Conservation (phyloP, 2,113 vertebrate species). For the Petrocephalus zakoni region DNA sequence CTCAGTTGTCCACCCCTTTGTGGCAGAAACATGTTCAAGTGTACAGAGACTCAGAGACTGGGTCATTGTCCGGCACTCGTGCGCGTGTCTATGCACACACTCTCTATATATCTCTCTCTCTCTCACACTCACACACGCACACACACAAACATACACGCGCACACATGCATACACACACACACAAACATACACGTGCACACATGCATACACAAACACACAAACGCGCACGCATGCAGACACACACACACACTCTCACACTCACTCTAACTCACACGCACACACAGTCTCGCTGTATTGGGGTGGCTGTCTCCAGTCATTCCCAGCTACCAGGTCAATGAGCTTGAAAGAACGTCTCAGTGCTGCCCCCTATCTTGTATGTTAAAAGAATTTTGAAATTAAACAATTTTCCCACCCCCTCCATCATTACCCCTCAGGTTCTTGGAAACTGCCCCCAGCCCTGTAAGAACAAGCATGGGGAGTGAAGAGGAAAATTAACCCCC, state of each 20-base stretch:
- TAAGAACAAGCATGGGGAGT: conserved; percentile 63
- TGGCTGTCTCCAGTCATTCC: conserved; percentile 50
- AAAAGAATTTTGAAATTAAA: conserved; percentile 37
- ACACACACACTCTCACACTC: conserved; percentile 36
- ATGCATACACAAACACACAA: background rate
- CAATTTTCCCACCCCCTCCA: conserved; percentile 42
- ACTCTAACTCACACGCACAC: conserved; percentile 28
- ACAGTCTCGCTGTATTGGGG: conserved; percentile 46
- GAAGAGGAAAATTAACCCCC: conserved; percentile 48
- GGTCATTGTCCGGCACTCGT: conserved; percentile 48
- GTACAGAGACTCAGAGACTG: conserved; percentile 52
- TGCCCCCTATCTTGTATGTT: conserved; percentile 10
- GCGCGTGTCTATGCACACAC: no score
- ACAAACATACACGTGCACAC: conserved; percentile 27
- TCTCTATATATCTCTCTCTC: no score
- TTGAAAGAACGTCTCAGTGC: conserved; percentile 40
- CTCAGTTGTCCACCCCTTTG: conserved; percentile 57
- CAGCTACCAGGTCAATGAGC: conserved; percentile 53
- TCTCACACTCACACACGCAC: no score
- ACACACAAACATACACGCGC: conserved; percentile 11
- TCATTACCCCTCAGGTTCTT: background rate
- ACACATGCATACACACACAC: conserved; percentile 34
- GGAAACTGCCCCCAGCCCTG: background rate
- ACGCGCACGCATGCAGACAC: conserved; percentile 15
- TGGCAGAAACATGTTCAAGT: conserved; percentile 60